Base-by-base conservation (phyloP, 2,797 vertebrate genomes). In the Lagodon rhomboides region DNA sequence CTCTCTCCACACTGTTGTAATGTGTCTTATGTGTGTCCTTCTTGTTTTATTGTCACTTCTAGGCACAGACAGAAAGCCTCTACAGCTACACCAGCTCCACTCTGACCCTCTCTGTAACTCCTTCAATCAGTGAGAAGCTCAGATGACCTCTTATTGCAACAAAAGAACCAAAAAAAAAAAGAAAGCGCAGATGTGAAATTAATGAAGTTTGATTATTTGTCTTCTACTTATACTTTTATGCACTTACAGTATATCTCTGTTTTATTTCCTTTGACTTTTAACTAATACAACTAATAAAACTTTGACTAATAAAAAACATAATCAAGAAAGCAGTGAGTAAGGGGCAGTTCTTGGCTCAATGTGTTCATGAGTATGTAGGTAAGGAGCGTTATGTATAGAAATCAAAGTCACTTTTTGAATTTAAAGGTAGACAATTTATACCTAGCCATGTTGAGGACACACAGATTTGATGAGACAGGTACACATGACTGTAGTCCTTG, bases 141-240 rank as follows among this genome's bases (percentile, higher is more conserved):
- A 2, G 15, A 38, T 30, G 46, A 79, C 62, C 55, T 79, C 47
- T 41, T 47, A 84, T 34, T 38, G 11, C 5, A 10, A 22, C 1
- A 71, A 68, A 55, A 0, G 49, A 68, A 85, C 68, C 64, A 70
- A 80, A 3, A 68, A 38, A 0, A 1, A 81, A 44, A 68, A 3
- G 2, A 30, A 34, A 6, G 27, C 27, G 11, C 59, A 25, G 3
- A 67, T 30, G 8, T 76, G 18, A 51, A 76, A 66, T 23, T 1
- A 50, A 64, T 59, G 0, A 34, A 20, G 4, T 72, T 44, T 30
- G 0, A 38, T 10, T 66, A 79, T 85, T 77, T 85, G 73, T 78
- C 2, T 18, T 69, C n/a, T 84, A 70, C 90, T 82, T 84, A 73
- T 81, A 16, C 25, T 61, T 2, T 25, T 38, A 30, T 73, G 44